These are phyloP conservation scores for Colinus virginianus DNA, from an alignment of 2,113 vertebrate species.

Conservation along the genomic window DNA sequence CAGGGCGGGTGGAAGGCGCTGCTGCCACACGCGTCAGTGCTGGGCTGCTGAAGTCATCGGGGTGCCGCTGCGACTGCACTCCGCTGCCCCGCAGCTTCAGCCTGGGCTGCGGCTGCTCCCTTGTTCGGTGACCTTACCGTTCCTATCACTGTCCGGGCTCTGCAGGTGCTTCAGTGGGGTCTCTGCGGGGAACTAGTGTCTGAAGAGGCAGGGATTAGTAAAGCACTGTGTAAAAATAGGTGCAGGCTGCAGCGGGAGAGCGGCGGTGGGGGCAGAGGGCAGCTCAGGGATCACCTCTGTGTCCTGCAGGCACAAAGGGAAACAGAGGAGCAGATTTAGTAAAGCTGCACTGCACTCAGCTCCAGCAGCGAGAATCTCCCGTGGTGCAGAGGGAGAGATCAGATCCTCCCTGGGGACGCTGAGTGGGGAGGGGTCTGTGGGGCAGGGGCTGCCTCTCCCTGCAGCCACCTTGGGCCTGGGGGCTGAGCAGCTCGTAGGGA, in stretches of 20 bases:
- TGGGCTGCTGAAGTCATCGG: too few relatives aligned
- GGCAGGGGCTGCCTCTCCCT: not conserved
- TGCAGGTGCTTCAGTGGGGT: not conserved
- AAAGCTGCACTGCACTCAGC: rapidly evolving
- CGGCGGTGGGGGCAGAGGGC: rapidly evolving
- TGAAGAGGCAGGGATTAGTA: not conserved
- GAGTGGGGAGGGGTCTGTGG: not conserved
- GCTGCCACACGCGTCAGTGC: too few relatives aligned
- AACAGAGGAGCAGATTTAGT: rapidly evolving
- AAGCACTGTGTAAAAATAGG: not conserved
- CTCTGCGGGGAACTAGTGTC: not conserved
- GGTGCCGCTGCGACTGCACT: too few relatives aligned
- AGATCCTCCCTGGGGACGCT: rapidly evolving
- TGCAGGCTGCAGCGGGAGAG: not conserved
- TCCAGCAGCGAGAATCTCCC: not conserved
- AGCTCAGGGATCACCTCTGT: not conserved
- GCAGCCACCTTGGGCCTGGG: rapidly evolving
- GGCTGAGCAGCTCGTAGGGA: too few relatives aligned
- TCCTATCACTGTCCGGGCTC: rapidly evolving
- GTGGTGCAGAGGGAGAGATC: not conserved
- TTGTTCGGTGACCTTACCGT: not conserved
- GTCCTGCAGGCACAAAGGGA: not conserved
- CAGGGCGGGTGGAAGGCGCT: too few relatives aligned
- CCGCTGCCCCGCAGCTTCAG: too few relatives aligned
- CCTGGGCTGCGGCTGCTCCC: too few relatives aligned